phyloP scores from a whole-genome alignment of 2,113 vertebrate genomes.

The Pandion haliaetus region DNA sequence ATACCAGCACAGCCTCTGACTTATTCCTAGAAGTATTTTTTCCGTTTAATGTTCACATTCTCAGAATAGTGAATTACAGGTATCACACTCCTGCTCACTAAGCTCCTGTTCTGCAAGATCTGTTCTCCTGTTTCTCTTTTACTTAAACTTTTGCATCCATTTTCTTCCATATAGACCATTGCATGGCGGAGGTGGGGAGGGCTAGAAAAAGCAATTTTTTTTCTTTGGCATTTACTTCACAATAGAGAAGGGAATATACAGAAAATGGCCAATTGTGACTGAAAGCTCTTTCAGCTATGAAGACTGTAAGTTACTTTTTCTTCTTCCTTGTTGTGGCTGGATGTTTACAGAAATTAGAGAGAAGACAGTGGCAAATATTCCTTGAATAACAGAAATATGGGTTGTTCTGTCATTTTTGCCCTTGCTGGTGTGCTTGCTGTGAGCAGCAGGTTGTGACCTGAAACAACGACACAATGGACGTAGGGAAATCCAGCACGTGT shows the following conservation, averaged over 20 bases:
- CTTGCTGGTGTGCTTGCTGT: neutral
- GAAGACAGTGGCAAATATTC: neutral
- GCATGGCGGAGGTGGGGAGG: accelerated
- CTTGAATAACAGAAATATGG: neutral
- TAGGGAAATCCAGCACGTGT: neutral
- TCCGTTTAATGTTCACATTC: neutral
- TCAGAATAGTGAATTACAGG: neutral
- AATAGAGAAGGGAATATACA: neutral
- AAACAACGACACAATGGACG: neutral
- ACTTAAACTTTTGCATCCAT: neutral
- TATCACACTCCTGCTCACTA: neutral
- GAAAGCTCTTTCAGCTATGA: neutral
- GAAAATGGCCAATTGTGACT: neutral
- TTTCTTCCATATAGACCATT: neutral
- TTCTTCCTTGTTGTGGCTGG: neutral
- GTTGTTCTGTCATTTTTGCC: neutral
- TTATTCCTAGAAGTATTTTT: slow-evolving; percentile 1
- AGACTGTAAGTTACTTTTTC: neutral
- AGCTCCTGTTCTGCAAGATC: neutral
- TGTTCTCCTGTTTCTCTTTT: neutral
- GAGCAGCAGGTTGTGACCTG: neutral
- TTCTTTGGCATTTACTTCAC: neutral
- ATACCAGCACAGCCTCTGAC: neutral
- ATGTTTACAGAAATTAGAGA: neutral
- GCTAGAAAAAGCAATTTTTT: neutral